Evolutionary conservation across 2,888 invertebrate genomes (phyloP), one percentile per base, ranked within the genome.

Genomic region (Hecatera dysodea): DNA sequence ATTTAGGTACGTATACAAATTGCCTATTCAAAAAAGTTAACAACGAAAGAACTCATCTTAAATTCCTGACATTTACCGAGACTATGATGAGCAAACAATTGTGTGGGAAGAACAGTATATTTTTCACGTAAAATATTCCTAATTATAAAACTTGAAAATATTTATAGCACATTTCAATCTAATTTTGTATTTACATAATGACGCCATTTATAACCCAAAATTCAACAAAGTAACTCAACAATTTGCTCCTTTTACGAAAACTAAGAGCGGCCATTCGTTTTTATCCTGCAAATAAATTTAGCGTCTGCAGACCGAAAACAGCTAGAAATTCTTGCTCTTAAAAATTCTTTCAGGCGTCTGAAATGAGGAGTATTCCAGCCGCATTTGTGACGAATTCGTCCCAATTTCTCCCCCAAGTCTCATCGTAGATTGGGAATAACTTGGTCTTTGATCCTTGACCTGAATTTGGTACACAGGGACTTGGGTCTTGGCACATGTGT

Each of bases 371-470:
- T 72, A 67, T 72, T 67, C 53, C 48, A 66, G 67, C 59, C 74
- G 29, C 71, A 67, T 80, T 81, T 81, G 75, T 82, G 75, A 72
- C 68, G 57, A 76, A 82, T 86, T 84, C 62, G 77, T 56, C 64
- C 65, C 81, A 78, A 82, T 78, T 75, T 78, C 60, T 50, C 22
- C 56, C 24, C 44, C 19, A 44, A 73, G 39, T 71, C 56, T 68
- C 42, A 42, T 63, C 39, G 60, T 67, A 71, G 48, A 80, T 61
- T 68, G 63, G 48, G 33, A 67, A 76, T 70, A 76, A 76, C 67
- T 77, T 57, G 50, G 70, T 72, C 52, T 76, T 78, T 84, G 81
- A 84, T 83, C 81, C 82, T 85, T 87, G 86, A 82, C 86, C 86
- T 60, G 68, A 67, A 83, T 84, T 74, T 65, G 60, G 63, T 53